phyloP scores from a whole-genome alignment of 2,113 vertebrate species.

The Pseudorhombus dupliciocellatus region DNA sequence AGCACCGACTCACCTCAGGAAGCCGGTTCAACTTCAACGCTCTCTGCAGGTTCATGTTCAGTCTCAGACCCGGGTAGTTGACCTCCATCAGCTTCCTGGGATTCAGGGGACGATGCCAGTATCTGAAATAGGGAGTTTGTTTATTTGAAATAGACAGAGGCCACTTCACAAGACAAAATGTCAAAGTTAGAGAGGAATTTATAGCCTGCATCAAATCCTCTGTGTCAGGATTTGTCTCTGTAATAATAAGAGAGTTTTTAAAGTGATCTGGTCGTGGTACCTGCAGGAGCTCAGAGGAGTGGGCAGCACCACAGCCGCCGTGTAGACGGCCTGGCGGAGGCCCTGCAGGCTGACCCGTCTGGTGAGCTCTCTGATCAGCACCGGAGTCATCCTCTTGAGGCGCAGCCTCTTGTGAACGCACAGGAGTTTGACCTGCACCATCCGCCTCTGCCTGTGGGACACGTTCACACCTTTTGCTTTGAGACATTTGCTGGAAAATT shows the following conservation, averaged over 20 bases:
- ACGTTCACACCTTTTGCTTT: slow-evolving; percentile 24
- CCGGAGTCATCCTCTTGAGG: slow-evolving; percentile 92
- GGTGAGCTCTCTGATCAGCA: slow-evolving; percentile 94
- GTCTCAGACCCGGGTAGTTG: slow-evolving; percentile 89
- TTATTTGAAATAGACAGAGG: not conserved
- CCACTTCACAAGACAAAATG: not conserved
- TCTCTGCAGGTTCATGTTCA: slow-evolving; percentile 91
- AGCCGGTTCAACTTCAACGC: slow-evolving; percentile 92
- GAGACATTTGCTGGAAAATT: slow-evolving; percentile 18
- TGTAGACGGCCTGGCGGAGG: slow-evolving; percentile 91
- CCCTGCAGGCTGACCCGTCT: slow-evolving; percentile 90
- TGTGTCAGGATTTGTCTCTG: too few relatives aligned
- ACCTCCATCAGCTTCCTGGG: slow-evolving; percentile 92
- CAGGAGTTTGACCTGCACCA: slow-evolving; percentile 95
- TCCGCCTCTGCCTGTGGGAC: slow-evolving; percentile 86
- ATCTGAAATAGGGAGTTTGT: slow-evolving; percentile 73
- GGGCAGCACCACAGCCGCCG: slow-evolving; percentile 87
- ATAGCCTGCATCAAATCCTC: too few relatives aligned
- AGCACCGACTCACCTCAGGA: slow-evolving; percentile 86
- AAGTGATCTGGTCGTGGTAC: slow-evolving; percentile 72
- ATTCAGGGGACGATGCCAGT: slow-evolving; percentile 93
- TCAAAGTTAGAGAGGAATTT: not conserved
- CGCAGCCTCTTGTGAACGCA: slow-evolving; percentile 98
- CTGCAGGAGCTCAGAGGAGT: slow-evolving; percentile 92
- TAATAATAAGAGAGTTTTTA: not conserved